Evolutionary conservation across 2,113 vertebrate species (phyloP).

Genomic region (Cercopithecus mona): DNA sequence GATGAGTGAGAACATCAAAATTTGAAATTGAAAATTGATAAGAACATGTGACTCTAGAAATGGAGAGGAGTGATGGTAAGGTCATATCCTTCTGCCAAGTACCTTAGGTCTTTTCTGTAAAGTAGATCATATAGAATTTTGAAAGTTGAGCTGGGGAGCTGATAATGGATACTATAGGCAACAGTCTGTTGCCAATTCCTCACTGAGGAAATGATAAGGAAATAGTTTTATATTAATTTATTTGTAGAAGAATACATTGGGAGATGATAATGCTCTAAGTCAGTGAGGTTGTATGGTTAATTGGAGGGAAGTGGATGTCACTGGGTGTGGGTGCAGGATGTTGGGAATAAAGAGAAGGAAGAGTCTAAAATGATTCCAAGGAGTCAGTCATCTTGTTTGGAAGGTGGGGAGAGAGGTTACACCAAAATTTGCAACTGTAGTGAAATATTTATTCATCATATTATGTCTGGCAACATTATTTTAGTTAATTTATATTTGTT

Average conservation of each 20-base stretch:
- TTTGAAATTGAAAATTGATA: background rate
- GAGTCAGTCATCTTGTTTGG: background rate
- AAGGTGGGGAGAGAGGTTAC: background rate
- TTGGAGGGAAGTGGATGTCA: background rate
- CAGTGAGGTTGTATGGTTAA: background rate
- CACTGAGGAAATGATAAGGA: background rate
- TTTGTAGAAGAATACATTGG: background rate
- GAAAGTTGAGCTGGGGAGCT: background rate
- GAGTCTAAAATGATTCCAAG: background rate
- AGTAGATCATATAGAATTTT: background rate
- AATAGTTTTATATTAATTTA: background rate
- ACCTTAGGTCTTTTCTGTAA: background rate
- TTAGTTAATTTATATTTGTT: background rate
- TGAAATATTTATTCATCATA: background rate
- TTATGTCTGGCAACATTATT: background rate
- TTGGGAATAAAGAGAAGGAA: slow-evolving; percentile 30
- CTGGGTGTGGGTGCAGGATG: background rate
- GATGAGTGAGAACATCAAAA: background rate
- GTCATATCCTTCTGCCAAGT: background rate
- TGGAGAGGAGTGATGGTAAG: background rate
- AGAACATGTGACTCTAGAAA: background rate
- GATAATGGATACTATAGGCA: background rate
- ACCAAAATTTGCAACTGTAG: background rate
- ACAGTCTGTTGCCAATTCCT: background rate
- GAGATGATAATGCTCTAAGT: background rate